Evolutionary conservation across 2,113 vertebrate genomes (phyloP).

Genomic region (Zosterops lateralis): DNA sequence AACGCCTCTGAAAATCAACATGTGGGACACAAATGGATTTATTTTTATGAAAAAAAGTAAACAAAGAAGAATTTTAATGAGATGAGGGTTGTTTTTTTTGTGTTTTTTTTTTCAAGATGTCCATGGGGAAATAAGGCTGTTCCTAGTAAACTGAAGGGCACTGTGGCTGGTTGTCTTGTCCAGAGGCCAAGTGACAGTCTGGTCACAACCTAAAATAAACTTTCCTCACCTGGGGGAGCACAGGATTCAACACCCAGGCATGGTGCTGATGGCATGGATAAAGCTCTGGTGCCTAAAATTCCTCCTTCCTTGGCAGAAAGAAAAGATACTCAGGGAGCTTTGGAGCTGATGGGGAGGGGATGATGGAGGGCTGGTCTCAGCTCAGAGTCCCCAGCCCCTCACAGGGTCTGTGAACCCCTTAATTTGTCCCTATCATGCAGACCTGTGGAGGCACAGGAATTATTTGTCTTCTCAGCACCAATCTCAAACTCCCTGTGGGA

Average conservation of each 20-base stretch:
- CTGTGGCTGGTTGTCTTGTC: neutral
- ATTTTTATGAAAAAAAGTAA: constrained; percentile 25
- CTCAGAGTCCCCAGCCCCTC: neutral
- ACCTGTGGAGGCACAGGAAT: neutral
- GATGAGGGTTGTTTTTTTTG: rapidly evolving
- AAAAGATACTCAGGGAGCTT: neutral
- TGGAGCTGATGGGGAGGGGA: neutral
- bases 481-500: neutral
- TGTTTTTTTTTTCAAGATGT: neutral
- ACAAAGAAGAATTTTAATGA: neutral
- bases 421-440: neutral
- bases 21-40: neutral
- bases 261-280: neutral
- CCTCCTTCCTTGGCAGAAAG: neutral
- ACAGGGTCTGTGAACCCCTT: neutral
- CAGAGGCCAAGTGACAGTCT: neutral
- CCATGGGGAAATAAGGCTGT: constrained; percentile 23
- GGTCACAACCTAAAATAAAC: neutral
- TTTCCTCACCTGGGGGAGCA: neutral
- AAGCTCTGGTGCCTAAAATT: neutral
- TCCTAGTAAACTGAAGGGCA: neutral
- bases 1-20: neutral
- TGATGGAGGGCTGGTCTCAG: neutral
- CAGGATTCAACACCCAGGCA: neutral
- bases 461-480: neutral